Conservation (phyloP, 2,797 vertebrate genomes). For the Acanthornis magna region DNA sequence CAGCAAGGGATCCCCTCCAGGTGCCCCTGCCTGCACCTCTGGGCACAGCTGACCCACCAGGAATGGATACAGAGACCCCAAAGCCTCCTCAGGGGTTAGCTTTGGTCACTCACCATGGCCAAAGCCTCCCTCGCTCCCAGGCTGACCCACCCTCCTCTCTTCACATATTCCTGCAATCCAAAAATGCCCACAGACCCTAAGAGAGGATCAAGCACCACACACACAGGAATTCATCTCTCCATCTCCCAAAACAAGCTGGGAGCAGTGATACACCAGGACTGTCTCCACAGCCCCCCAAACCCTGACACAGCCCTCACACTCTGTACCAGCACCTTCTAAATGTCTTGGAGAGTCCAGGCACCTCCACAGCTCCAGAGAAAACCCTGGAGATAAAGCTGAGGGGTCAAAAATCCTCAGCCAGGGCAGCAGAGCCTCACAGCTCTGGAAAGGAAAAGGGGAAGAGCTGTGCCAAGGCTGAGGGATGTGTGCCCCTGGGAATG, state of each 20-base stretch:
- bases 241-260: not conserved
- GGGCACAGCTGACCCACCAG: not conserved
- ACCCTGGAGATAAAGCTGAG: not conserved
- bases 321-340: not conserved
- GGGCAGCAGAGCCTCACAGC: not conserved
- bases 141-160: not conserved
- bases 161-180: not conserved
- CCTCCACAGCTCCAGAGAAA: not conserved
- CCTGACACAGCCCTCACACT: no score
- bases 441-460: not conserved
- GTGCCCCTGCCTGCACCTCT: not conserved
- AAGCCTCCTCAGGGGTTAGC: not conserved
- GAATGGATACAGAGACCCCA: not conserved
- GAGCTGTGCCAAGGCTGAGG: not conserved
- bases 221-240: not conserved
- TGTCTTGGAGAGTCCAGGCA: not conserved
- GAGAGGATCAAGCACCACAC: not conserved
- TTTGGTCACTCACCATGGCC: no score
- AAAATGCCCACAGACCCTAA: not conserved
- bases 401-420: not conserved
- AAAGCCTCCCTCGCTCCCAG: not conserved
- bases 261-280: not conserved
- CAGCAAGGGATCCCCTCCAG: not conserved
- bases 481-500: not conserved
- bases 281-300: not conserved